phyloP scores from a whole-genome alignment of 2,797 vertebrate genomes.

The Myoxocephalus aenaeus region DNA sequence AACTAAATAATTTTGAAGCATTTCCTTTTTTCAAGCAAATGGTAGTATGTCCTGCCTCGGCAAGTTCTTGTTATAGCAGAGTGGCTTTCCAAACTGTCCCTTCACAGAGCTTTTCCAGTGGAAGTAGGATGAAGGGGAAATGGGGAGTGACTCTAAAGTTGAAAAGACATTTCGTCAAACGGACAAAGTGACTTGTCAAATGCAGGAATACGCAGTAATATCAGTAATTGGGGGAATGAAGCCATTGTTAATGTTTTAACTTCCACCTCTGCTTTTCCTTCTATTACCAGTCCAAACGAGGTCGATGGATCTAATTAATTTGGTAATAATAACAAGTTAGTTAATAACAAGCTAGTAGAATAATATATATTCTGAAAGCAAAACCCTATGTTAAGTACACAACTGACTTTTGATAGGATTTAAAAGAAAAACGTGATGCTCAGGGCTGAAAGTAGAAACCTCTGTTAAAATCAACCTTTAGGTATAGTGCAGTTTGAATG shows the following conservation, averaged over 20 bases:
- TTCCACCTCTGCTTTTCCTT: neutral
- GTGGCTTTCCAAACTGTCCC: neutral
- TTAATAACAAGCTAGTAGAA: too few species aligned
- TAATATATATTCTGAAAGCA: neutral
- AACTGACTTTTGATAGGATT: neutral
- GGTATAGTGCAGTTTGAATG: neutral
- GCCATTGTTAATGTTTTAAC: neutral
- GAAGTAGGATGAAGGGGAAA: neutral
- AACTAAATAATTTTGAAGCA: neutral
- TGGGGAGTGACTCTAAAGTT: neutral
- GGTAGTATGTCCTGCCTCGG: neutral
- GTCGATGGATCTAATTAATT: neutral
- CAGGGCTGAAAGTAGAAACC: neutral
- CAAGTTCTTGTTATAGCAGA: neutral
- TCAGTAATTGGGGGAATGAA: neutral
- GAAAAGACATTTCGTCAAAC: neutral
- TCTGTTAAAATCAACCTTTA: neutral
- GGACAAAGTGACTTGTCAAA: conserved; percentile 7
- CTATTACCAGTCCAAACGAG: neutral
- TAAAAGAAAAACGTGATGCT: neutral
- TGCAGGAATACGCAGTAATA: neutral
- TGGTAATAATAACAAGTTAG: neutral
- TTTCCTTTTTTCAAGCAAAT: neutral
- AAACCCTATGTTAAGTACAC: neutral
- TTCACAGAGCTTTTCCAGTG: too few species aligned